phyloP scores from a whole-genome alignment of 2,797 vertebrate genomes.

The Ptychadena robeensis region DNA sequence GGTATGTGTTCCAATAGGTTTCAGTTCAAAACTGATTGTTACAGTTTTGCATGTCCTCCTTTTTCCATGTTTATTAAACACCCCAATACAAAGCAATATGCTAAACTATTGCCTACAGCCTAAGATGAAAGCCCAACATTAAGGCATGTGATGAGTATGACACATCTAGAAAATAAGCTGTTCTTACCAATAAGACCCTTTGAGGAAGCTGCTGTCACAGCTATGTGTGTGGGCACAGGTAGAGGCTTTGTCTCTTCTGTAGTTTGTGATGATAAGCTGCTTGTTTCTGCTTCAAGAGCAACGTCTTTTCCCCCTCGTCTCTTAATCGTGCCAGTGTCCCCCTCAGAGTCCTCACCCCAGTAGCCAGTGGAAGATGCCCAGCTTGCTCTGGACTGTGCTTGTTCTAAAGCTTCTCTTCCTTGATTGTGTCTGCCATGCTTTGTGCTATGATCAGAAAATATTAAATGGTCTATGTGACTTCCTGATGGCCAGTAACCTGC shows the following conservation, averaged over 20 bases:
- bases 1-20: neutral
- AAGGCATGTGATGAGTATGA: neutral
- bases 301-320: conserved; percentile 95
- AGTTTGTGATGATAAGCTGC: conserved; percentile 84
- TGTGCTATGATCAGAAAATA: conserved; percentile 81
- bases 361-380: conserved; percentile 93
- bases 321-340: conserved; percentile 97
- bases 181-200: conserved; percentile 83
- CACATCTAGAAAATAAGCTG: neutral
- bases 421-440: conserved; percentile 77
- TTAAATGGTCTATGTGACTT: conserved; percentile 76
- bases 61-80: neutral
- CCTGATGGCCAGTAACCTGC: conserved; percentile 75
- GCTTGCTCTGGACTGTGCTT: conserved; percentile 90
- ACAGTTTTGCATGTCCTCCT: neutral
- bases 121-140: neutral
- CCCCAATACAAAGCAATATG: neutral
- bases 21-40: neutral
- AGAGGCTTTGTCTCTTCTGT: conserved; percentile 88
- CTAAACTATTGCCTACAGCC: neutral
- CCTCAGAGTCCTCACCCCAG: conserved; percentile 98
- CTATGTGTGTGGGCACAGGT: conserved; percentile 80
- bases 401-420: conserved; percentile 77
- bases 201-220: conserved; percentile 80
- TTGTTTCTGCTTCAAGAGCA: conserved; percentile 86